Base-by-base conservation (phyloP, 2,888 invertebrate genomes). In the Oscheius myriophilus region DNA sequence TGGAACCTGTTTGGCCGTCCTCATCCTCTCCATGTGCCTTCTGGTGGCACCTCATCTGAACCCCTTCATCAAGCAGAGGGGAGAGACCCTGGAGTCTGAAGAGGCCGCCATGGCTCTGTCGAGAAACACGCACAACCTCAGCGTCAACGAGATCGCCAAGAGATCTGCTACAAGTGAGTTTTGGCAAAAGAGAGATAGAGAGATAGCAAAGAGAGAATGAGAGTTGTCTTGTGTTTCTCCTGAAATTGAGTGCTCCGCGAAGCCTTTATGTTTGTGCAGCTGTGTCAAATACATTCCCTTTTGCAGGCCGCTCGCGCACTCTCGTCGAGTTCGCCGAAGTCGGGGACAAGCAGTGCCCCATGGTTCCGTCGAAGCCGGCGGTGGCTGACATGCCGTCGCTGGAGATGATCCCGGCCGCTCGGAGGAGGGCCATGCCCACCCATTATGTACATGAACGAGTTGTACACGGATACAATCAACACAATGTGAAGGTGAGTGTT, bases 1-100 rank as follows among this genome's bases (percentile, higher is more conserved):
- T n/a, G 83, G 85, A 54, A 85, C 85, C 6, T 85, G 85, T 58
- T 71, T 85, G 26, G 85, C 85, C 9, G 85, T 86, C 12, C 73
- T 85, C 42, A 76, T 85, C 57, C 75, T 85, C 18, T 84, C 85
- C 45, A 81, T 83, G 14, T 84, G 85, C 63, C 75, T 85, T 2
- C 78, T 85, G n/a, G 83, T 85, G 43, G 77, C 82, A 11, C 85
- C 85, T 21, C 82, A 85, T 33, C 58, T 83, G 42, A 80, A 79
- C 54, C 82, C 82, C 16, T 69, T 82, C 66, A 23, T 62, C 23
- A 59, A 61, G 42, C 67, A 59, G 21, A 39, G 59, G 23, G 51
- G 59, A 12, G 45, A 43, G 21, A 46, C 59, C n/a, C 18, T 51
- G 11, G 67, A 67, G 39, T 59, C 67, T 3, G 67, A 67, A 43